Evolutionary conservation across 2,113 vertebrate genomes (phyloP).

Genomic region (Prionailurus viverrinus): DNA sequence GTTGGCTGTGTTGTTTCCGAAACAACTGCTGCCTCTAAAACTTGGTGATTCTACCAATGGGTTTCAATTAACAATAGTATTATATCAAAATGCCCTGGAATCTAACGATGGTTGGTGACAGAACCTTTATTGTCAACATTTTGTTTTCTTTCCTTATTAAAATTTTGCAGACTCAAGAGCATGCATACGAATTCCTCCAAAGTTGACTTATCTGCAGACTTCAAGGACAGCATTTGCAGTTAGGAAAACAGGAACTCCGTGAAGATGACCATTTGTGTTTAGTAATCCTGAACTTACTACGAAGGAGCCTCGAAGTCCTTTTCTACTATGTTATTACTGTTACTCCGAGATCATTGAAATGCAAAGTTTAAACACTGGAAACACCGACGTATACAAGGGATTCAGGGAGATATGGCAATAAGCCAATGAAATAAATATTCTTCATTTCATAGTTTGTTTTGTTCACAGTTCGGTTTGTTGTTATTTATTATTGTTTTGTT

Average conservation of each 20-base stretch:
- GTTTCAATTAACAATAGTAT: not conserved
- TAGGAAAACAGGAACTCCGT: not conserved
- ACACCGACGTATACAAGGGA: not conserved
- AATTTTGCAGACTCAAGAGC: not conserved
- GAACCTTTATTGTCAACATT: not conserved
- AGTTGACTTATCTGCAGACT: not conserved
- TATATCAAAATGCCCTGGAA: not conserved
- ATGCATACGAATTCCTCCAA: not conserved
- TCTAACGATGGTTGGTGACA: not conserved
- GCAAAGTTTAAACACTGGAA: slow-evolving; percentile 6
- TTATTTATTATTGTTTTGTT: slow-evolving; percentile 24
- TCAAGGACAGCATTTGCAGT: not conserved
- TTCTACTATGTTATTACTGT: slow-evolving; percentile 5
- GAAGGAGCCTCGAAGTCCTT: not conserved
- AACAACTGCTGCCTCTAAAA: not conserved
- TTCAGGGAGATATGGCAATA: not conserved
- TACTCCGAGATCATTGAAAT: not conserved
- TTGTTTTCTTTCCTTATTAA: not conserved
- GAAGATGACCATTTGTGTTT: not conserved
- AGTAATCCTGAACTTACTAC: not conserved
- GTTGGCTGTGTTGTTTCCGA: slow-evolving; percentile 8
- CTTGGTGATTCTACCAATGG: not conserved
- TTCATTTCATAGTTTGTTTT: not conserved
- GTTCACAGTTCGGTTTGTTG: not conserved
- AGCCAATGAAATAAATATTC: not conserved